Conservation (phyloP, 2,797 vertebrate genomes). For the Chloroceryle amazona region DNA sequence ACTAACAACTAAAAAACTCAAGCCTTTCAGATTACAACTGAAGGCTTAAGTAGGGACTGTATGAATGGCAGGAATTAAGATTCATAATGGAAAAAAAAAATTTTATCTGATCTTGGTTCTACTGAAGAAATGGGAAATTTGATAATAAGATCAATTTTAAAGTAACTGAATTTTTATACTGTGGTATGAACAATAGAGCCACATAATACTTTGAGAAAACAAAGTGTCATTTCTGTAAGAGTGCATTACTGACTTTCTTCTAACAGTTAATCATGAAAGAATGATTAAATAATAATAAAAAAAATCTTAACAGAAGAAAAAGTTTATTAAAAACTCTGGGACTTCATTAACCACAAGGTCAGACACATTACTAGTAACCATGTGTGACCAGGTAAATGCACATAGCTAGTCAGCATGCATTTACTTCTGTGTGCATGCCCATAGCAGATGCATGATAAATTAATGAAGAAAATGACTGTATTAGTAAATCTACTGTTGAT, state of each 20-base stretch:
- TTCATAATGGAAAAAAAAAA: background rate
- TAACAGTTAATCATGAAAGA: background rate
- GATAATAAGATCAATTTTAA: background rate
- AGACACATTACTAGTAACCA: background rate
- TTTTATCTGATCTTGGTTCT: background rate
- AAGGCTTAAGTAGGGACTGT: background rate
- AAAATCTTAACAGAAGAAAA: background rate
- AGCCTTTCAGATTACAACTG: background rate
- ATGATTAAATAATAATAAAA: background rate
- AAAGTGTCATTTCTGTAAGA: background rate
- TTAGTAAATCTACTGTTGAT: background rate
- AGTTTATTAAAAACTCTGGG: background rate
- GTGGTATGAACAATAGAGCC: background rate
- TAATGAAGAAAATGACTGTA: background rate
- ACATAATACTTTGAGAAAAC: background rate
- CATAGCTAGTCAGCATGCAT: fast-evolving
- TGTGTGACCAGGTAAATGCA: background rate
- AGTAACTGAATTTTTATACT: background rate
- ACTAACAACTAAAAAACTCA: background rate
- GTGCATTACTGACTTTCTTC: background rate
- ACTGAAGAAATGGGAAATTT: background rate
- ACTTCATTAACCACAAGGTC: background rate
- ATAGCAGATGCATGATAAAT: background rate
- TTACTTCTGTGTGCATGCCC: background rate
- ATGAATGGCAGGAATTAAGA: background rate